Evolutionary conservation across 2,797 vertebrate genomes (phyloP), one percentile per base, ranked within the genome.

Genomic region (Paratrypauchen microcephalus): DNA sequence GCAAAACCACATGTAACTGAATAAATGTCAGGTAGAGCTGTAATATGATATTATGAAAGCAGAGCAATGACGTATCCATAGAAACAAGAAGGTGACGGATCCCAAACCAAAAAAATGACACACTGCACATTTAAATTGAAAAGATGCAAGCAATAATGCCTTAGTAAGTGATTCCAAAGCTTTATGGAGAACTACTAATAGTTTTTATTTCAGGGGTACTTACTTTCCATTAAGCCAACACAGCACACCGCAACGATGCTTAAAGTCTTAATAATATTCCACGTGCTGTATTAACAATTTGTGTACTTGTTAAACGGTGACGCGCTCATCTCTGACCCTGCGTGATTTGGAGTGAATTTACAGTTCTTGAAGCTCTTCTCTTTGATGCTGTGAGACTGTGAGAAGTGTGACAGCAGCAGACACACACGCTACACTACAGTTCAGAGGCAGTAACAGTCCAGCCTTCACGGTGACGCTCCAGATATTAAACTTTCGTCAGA

Each of bases 381-480:
- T 50, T 41, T 62, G 60, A 62, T 62, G 28, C 12, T 4, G 36
- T n/a, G 28, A 55, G 21, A 55, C 52, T 55, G 52, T 32, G 30
- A 60, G 19, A 8, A 19, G 30, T 36, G 58, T 60, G 58, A 60
- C 30, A 18, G 18, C 58, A 16, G 36, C 6, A 60, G 3, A 36
- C 28, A 59, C 57, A 32, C 57, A 55, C 54, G 24, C 21, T n/a
- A 55, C 21, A 55, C 21, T 13, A 21, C 52, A 54, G n/a, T 54
- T 54, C 52, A 23, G 9, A 55, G 9, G 52, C 56, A 8, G 56
- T 26, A 36, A 55, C 32, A 56, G 13, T 48, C 0, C 19, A 60
- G n/a, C 18, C 26, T 4, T 23, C 52, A 50, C 28, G 36, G 12
- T 72, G 61, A 80, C 66, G 66, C 47, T 19, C 56, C 24, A 58